phyloP scores from a whole-genome alignment of 2,888 invertebrate genomes.

The Pandemis corylana region DNA sequence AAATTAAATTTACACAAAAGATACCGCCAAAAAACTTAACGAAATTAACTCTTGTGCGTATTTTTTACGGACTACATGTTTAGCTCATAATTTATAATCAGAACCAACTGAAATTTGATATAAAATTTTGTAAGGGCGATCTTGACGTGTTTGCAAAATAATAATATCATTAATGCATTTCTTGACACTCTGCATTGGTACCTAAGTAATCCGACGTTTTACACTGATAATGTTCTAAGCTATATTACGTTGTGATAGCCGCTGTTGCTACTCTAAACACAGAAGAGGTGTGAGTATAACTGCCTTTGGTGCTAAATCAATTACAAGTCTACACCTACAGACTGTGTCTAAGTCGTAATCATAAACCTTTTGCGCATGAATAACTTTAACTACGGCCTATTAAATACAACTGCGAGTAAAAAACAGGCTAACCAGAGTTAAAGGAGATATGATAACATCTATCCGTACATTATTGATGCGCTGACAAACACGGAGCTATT shows the following conservation, averaged over 20 bases:
- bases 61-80: neutral
- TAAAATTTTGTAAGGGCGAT: too few species aligned
- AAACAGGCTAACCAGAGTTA: conserved; percentile 51
- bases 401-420: conserved; percentile 35
- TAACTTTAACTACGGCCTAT: conserved; percentile 26
- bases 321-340: conserved; percentile 41
- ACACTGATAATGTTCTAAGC: neutral
- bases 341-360: conserved; percentile 43
- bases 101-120: too few species aligned
- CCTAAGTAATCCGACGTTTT: neutral
- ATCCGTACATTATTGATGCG: conserved; percentile 60
- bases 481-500: conserved; percentile 40
- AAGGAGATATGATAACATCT: conserved; percentile 63
- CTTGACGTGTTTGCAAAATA: too few species aligned
- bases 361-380: conserved; percentile 26
- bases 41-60: neutral
- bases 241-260: neutral
- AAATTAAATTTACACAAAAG: conserved; percentile 19
- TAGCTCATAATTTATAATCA: neutral
- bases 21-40: conserved; percentile 11
- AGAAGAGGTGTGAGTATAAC: neutral
- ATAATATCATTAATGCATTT: too few species aligned
- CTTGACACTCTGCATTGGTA: too few species aligned
- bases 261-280: neutral
- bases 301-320: conserved; percentile 33